Evolutionary conservation across 2,888 invertebrate genomes (phyloP), one percentile per base, ranked within the genome.

Genomic region (Cantharis rufa): DNA sequence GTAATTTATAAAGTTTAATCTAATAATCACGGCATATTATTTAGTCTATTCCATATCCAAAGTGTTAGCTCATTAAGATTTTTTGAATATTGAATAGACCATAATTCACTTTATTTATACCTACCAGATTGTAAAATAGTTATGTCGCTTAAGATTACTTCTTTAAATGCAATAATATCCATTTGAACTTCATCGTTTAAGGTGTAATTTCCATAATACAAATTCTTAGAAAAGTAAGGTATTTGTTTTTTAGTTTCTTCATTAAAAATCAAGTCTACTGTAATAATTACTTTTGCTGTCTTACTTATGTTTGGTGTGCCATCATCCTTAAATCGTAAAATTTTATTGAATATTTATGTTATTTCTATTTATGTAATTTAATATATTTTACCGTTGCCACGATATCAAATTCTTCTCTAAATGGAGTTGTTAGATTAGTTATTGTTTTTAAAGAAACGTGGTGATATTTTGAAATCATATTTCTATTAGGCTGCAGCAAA

Each of bases 151-250:
- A 11, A n/a, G 3, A 10, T 15, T 69, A 27, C 62, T 18, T 66
- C 61, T 68, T 71, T 61, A 15, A 75, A 48, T 9, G 15, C n/a
- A 10, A 75, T 71, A 3, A 18, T 28, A 16, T 64, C 10, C 27
- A 71, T 61, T 27, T 15, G 13, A 16, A 75, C 15, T 27, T 66
- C 9, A 61, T 68, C 10, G 4, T 64, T n/a, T 13, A 10, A 10
- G 13, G 71, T 68, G 18, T 75, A 75, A 15, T 71, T 62, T 15
- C 66, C 75, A 24, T 24, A 62, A 68, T 75, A 75, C 16, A 75
- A 18, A 62, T 61, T 15, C 68, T 69, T 24, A 9, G 66, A 21
- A 71, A 75, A 75, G 10, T 62, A 64, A 10, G 75, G 75, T 16
- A 70, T 63, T 15, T 74, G n/a, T 11, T 61, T 18, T 9, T 71